These are phyloP conservation scores for Heteronetta atricapilla DNA, from an alignment of 2,113 vertebrate genomes.

Conservation along the genomic window DNA sequence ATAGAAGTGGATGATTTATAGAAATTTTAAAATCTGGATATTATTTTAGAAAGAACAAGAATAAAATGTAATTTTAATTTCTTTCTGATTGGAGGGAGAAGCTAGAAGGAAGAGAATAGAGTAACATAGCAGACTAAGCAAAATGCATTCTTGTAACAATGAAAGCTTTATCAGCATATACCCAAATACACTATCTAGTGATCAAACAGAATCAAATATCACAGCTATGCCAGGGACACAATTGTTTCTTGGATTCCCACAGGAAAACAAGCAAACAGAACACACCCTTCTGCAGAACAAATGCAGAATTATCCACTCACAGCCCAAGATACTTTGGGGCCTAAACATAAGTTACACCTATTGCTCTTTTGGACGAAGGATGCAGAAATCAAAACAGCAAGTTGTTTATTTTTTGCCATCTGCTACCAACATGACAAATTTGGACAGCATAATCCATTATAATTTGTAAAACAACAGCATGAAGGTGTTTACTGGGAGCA, in stretches of 20 bases:
- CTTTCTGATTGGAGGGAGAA: not conserved
- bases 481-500: not conserved
- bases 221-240: not conserved
- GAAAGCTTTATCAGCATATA: constrained; percentile 32
- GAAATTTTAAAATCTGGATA: not conserved
- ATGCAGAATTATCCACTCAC: not conserved
- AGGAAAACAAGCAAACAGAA: not conserved
- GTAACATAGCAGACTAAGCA: constrained; percentile 1
- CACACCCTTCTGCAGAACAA: not conserved
- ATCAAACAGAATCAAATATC: not conserved
- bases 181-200: not conserved
- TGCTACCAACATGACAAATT: not conserved
- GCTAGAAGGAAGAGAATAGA: not conserved
- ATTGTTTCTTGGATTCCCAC: not conserved
- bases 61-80: not conserved
- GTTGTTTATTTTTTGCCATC: not conserved
- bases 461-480: not conserved
- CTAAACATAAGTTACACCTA: not conserved
- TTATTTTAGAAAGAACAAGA: not conserved
- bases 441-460: not conserved
- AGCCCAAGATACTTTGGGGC: not conserved
- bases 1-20: not conserved
- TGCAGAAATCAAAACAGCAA: not conserved
- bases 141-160: not conserved
- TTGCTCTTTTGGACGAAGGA: constrained; percentile 1